These are phyloP conservation scores for Hartigia nigra DNA, from an alignment of 2,888 invertebrate species.

Conservation along the genomic window DNA sequence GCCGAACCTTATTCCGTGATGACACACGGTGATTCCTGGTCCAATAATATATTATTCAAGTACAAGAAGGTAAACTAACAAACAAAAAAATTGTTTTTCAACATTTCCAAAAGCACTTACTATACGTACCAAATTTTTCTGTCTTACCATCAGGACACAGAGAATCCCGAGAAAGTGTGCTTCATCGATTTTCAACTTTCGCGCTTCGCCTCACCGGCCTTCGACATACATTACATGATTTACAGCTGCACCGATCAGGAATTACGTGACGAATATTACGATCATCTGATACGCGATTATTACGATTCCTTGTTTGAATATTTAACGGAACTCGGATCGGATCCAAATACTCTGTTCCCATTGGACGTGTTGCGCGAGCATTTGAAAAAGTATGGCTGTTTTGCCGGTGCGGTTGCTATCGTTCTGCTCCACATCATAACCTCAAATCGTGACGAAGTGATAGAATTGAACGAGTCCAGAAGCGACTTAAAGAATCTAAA, in stretches of 20 bases:
- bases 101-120: no score
- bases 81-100: no score
- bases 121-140: neutral
- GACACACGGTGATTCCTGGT: constrained; percentile 41
- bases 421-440: constrained; percentile 43
- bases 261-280: constrained; percentile 43
- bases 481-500: constrained; percentile 16
- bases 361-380: constrained; percentile 44
- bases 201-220: constrained; percentile 42
- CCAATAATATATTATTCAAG: constrained; percentile 41
- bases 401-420: constrained; percentile 38
- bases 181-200: constrained; percentile 41
- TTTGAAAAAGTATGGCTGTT: constrained; percentile 40
- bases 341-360: constrained; percentile 49
- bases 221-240: constrained; percentile 57
- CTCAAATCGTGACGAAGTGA: constrained; percentile 36
- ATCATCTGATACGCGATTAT: constrained; percentile 52
- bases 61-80: constrained; percentile 32
- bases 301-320: constrained; percentile 45
- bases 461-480: constrained; percentile 28
- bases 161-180: constrained; percentile 28
- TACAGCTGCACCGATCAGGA: constrained; percentile 50
- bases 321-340: constrained; percentile 41
- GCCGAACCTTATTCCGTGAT: constrained; percentile 42
- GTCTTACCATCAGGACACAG: constrained; percentile 30